Evolutionary conservation across 2,797 vertebrate genomes (phyloP), one percentile per base, ranked within the genome.

Genomic region (Pogonophryne albipinna): DNA sequence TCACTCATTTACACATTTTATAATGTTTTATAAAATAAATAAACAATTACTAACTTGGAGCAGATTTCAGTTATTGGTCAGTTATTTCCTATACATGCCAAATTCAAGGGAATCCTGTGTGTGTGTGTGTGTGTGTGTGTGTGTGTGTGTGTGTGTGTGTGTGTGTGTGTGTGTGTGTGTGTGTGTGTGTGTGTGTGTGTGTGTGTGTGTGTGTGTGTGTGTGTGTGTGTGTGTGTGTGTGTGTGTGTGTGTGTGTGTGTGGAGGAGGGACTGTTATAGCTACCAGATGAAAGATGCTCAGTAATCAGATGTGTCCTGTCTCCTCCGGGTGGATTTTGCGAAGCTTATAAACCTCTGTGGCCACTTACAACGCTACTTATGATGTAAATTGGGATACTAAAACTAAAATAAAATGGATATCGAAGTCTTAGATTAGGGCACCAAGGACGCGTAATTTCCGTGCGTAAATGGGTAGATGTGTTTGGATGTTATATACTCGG

Each of bases 381-480:
- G 17, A 27, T 20, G 46, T 23, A 44, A 50, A 69, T 19, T 0
- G 46, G 45, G 10, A 44, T 1, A 12, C 45, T 19, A 41, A 0
- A 38, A 17, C n/a, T 1, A 12, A 38, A 27, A 52, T 9, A 23
- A 19, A 68, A 66, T 23, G 20, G 55, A 31, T 19, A 27, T 14
- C 2, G 34, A 51, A 57, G 19, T 61, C 14, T 47, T 17, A 60
- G 49, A 20, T 64, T 1, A 63, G 44, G 10, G 27, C 38, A 45
- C 9, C 10, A 17, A 66, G 27, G 63, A 65, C 56, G 80, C 61
- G 57, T 78, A 83, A 56, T 70, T 44, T 64, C 76, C 4, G 10
- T 79, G 85, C 82, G 87, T 84, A 87, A 87, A 85, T 66, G 67
- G 31, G 53, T 67, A 72, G 55, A 49, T 4, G 19, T 11, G 41